Percentiles rank a stretch among this genome's conserved stretches.
Evolutionary conservation across 2,888 invertebrate genomes (phyloP).

Genomic region (Scaptodrosophila latifasciaeformis): DNA sequence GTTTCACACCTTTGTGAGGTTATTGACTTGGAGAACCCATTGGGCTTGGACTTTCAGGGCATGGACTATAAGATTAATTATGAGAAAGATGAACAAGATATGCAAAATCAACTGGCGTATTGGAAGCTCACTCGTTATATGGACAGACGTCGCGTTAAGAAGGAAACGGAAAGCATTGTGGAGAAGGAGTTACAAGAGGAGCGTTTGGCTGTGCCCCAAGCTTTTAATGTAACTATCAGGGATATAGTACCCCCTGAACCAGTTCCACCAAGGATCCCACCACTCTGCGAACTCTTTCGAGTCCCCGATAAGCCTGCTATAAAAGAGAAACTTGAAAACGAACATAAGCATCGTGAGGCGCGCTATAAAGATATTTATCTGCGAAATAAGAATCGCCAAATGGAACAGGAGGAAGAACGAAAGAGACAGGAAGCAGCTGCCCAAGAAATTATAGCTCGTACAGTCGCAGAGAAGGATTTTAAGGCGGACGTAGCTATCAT

Average conservation of each 20-base stretch:
- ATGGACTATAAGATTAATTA: constrained; percentile 72
- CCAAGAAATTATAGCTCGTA: constrained; percentile 35
- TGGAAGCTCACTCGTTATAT: constrained; percentile 65
- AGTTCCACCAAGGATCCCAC: constrained; percentile 11
- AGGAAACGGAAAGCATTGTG: constrained; percentile 42
- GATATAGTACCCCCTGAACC: constrained; percentile 11
- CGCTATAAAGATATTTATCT: constrained; percentile 69
- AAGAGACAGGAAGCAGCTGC: constrained; percentile 16
- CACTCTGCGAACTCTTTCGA: constrained; percentile 57
- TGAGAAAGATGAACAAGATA: constrained; percentile 68
- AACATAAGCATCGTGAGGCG: constrained; percentile 43
- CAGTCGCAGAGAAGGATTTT: constrained; percentile 54
- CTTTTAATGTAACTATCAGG: constrained; percentile 42
- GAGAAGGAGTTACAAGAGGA: constrained; percentile 57
- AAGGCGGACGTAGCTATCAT: constrained; percentile 43
- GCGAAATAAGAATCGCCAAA: constrained; percentile 37
- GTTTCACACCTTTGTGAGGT: constrained; percentile 68
- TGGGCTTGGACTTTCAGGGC: constrained; percentile 72
- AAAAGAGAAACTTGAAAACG: constrained; percentile 42
- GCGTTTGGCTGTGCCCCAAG: constrained; percentile 51
- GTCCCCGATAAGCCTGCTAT: constrained; percentile 60
- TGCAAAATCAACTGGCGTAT: constrained; percentile 67
- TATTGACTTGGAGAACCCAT: constrained; percentile 71
- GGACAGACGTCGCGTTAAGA: constrained; percentile 56
- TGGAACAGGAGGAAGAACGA: constrained; percentile 20